Evolutionary conservation across 2,113 vertebrate species (phyloP), one percentile per base, ranked within the genome.

Genomic region (Cheilinus undulatus): DNA sequence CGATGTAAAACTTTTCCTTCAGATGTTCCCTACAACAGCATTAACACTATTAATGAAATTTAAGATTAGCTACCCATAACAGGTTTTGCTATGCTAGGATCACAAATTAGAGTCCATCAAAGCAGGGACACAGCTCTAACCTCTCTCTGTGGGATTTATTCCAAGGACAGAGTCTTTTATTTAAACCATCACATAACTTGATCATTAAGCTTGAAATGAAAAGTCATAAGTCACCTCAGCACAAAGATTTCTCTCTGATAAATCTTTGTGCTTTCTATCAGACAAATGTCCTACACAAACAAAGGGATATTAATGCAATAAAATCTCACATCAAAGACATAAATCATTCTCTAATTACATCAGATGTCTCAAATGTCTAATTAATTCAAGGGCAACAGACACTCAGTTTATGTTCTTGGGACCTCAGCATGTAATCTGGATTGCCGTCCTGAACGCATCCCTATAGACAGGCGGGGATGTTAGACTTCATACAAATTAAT

Each of bases 221-320:
- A 73, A 63, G 38, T 77, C 46, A 49, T n/a, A 73, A 63, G 38
- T 78, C 42, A 50, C 26, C 22, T 63, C 52, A 23, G 57, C 50
- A 48, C 51, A 2, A 22, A 28, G 13, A 46, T 61, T 61, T 70
- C 14, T 32, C 14, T 61, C 20, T 30, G 5, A 27, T 48, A 17
- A 59, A 57, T 73, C 3, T 60, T 40, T 71, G 15, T 14, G 15
- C 3, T 48, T 32, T 23, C 36, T 28, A 54, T 30, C 1, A 63
- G 75, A 71, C 36, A 59, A 42, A 54, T 20, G 23, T n/a, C 43
- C 32, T 27, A 32, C 17, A 61, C 26, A 57, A 57, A 76, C 12
- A 52, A 72, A 76, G 34, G 27, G 9, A 36, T 30, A 48, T 3
- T 2, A 26, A 49, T 9, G 26, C 26, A 30, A 53, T 42, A 26